phyloP scores from a whole-genome alignment of 2,888 invertebrate genomes.

The Andrena minutula region DNA sequence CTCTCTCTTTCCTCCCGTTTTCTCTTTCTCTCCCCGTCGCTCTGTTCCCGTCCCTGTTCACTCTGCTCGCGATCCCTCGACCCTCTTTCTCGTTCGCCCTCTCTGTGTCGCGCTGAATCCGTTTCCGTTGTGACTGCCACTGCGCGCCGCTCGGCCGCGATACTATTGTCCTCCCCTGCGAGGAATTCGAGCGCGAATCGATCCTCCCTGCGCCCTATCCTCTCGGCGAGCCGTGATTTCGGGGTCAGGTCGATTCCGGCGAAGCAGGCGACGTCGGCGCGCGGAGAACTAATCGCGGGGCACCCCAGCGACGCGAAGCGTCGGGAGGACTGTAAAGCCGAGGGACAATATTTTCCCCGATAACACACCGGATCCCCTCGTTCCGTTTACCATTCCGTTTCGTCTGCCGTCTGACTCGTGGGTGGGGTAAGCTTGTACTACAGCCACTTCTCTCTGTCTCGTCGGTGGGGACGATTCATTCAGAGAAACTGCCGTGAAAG shows the following conservation, averaged over 20 bases:
- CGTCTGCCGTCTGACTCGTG: constrained; percentile 83
- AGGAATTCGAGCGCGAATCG: neutral
- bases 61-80: constrained; percentile 71
- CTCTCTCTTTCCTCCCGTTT: constrained; percentile 71
- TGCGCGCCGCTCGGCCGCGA: constrained; percentile 74
- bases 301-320: neutral
- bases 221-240: neutral
- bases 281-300: neutral
- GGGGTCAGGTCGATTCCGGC: neutral
- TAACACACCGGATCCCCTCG: constrained; percentile 79
- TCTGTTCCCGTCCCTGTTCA: constrained; percentile 73
- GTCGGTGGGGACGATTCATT: constrained; percentile 84
- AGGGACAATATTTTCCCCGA: constrained; percentile 80
- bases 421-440: constrained; percentile 83
- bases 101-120: constrained; percentile 80
- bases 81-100: constrained; percentile 77
- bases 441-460: constrained; percentile 77
- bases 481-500: constrained; percentile 85
- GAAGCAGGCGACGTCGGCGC: no score
- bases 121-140: constrained; percentile 83
- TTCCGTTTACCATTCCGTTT: constrained; percentile 85
- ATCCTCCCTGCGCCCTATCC: neutral
- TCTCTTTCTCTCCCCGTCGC: constrained; percentile 74
- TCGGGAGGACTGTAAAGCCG: neutral
- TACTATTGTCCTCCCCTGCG: constrained; percentile 76